Percentiles rank a stretch among this genome's conserved stretches.
Conservation (phyloP, 2,888 invertebrate species). For the Lucinisca nassula region DNA sequence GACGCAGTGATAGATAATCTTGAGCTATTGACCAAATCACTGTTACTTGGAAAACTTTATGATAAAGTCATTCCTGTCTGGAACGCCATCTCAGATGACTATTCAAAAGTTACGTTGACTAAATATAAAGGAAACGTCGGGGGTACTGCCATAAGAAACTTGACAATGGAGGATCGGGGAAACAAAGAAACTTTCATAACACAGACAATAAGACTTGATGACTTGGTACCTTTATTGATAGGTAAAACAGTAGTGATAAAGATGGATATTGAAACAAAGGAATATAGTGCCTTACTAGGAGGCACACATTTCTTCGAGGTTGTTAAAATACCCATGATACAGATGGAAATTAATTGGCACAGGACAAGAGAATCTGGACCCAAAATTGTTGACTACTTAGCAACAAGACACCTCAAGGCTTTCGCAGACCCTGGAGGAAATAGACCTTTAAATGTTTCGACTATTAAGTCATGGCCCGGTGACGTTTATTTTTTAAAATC, state of each 20-base stretch:
- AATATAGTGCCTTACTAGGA: not conserved
- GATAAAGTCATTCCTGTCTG: slow-evolving; percentile 48
- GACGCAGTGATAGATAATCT: slow-evolving; percentile 49
- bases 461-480: not conserved
- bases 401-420: not conserved
- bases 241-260: slow-evolving; percentile 11
- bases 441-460: not conserved
- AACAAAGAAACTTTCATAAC: not conserved
- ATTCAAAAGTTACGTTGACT: slow-evolving; percentile 29
- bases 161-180: not conserved
- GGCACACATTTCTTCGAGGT: slow-evolving; percentile 21
- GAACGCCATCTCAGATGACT: slow-evolving; percentile 56
- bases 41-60: slow-evolving; percentile 36
- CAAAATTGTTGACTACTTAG: slow-evolving; percentile 9
- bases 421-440: not conserved
- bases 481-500: not conserved
- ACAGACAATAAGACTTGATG: slow-evolving; percentile 24
- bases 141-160: slow-evolving; percentile 28
- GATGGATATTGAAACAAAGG: slow-evolving; percentile 11
- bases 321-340: slow-evolving; percentile 3
- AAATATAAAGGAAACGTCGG: slow-evolving; percentile 51
- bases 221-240: slow-evolving; percentile 18
- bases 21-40: slow-evolving; percentile 35
- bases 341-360: slow-evolving; percentile 26
- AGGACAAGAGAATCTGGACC: not conserved